Base-by-base conservation (phyloP, 2,113 vertebrate species). In the Calyptommatus sinebrachiatus region DNA sequence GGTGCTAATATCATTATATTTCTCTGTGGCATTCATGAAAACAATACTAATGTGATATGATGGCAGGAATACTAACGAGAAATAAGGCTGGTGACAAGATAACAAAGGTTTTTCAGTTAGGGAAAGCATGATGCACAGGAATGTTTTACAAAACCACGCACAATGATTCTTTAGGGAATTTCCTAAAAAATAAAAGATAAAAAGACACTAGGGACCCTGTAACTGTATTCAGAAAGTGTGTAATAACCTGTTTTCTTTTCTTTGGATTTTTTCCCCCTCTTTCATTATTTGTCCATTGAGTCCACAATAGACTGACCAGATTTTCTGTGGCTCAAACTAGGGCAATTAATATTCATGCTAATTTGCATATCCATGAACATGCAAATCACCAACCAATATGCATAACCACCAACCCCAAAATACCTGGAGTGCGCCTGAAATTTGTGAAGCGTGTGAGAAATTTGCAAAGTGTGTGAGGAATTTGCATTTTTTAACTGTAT, bases 11-110 rank as follows among this genome's bases (percentile, higher is more conserved):
- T 84, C 80, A 86, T 89, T 94, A 87, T 71, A 92, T 89, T 89
- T 91, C 89, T 93, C 93, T 86, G 57, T 89, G 90, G 86, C 81
- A 94, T 86, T 94, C 88, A 93, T 75, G 79, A 89, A 91, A 92
- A 91, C 81, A 88, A 80, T 88, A 77, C 83, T 93, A 93, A 94
- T 89, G 84, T 70, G 87, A 84, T 83, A 88, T 77, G 89, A 93
- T 90, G 82, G 85, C 61, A 81, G 90, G 85, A 71, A 87, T 82
- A 78, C 83, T 91, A 91, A 91, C 85, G 90, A 87, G 80, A 83
- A 83, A 81, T 31, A 87, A 81, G 89, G 83, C 65, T 84, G 68
- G 75, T 86, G 90, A 88, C 69, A 82, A 80, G 61, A 86, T 88
- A 79, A 88, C 80, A 28, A 26, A 78, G 35, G 41, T 78, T 84